These are phyloP conservation scores for Ctena decussata DNA, from an alignment of 2,888 invertebrate genomes.

Conservation along the genomic window DNA sequence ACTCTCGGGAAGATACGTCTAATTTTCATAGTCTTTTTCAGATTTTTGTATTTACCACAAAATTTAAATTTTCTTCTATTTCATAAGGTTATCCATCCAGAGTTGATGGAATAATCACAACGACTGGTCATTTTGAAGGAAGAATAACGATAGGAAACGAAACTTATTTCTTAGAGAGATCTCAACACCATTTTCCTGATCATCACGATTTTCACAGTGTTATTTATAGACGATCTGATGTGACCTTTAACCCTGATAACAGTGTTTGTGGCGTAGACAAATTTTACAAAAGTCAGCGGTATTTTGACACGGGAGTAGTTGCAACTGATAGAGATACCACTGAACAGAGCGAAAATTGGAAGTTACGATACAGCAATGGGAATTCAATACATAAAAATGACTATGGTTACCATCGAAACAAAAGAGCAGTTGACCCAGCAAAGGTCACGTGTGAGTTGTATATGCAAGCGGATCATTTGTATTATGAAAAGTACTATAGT, in stretches of 20 bases:
- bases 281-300: neutral
- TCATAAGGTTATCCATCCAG: constrained; percentile 87
- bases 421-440: constrained; percentile 90
- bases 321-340: neutral
- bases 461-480: constrained; percentile 81
- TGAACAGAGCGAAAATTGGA: neutral
- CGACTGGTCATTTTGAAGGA: constrained; percentile 96
- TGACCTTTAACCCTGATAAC: constrained; percentile 88
- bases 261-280: constrained; percentile 69
- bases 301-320: neutral
- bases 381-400: neutral
- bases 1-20: too few relatives aligned
- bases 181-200: constrained; percentile 93
- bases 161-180: constrained; percentile 96
- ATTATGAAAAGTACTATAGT: constrained; percentile 72
- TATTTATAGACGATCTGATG: constrained; percentile 96
- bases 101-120: constrained; percentile 95
- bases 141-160: constrained; percentile 90
- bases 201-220: constrained; percentile 94
- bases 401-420: constrained; percentile 44
- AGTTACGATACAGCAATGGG: neutral
- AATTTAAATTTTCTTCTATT: neutral
- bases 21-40: too few relatives aligned
- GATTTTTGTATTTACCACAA: too few relatives aligned
- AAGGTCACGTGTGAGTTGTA: constrained; percentile 89